Conservation (phyloP, 2,888 invertebrate genomes). For the Hirtodrosophila alboralis region DNA sequence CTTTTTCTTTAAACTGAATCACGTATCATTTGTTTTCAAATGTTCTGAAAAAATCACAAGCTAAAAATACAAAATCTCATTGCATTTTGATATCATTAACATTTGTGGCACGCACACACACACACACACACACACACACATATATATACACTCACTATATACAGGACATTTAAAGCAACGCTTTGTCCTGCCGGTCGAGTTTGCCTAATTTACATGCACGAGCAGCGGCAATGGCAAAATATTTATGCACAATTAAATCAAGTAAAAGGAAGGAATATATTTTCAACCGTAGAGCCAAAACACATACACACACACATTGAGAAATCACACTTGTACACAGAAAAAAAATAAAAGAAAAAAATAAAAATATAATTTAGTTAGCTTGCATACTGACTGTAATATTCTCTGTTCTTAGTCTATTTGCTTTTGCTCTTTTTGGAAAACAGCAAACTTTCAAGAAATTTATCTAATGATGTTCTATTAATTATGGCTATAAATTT, state of each 20-base stretch:
- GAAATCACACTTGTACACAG: conserved; percentile 9
- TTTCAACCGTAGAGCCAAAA: conserved; percentile 26
- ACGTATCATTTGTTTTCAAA: conserved; percentile 24
- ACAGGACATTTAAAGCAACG: not conserved
- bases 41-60: conserved; percentile 7
- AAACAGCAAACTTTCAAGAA: too few species aligned
- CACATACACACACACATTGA: conserved; percentile 8
- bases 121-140: not conserved
- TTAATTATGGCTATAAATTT: too few species aligned
- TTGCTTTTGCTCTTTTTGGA: too few species aligned
- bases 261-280: conserved; percentile 74
- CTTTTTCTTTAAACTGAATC: not conserved
- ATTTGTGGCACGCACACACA: conserved; percentile 25
- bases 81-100: conserved; percentile 42
- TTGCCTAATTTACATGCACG: conserved; percentile 72
- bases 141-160: not conserved
- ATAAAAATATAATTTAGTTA: too few species aligned
- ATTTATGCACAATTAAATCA: conserved; percentile 81
- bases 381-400: too few species aligned
- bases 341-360: not conserved
- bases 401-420: too few species aligned
- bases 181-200: too few species aligned
- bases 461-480: too few species aligned
- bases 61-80: conserved; percentile 38
- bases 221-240: conserved; percentile 65